Evolutionary conservation across 92 coral and sea anemone species (phyloP).

Genomic region (Isaurus tuberculatus): DNA sequence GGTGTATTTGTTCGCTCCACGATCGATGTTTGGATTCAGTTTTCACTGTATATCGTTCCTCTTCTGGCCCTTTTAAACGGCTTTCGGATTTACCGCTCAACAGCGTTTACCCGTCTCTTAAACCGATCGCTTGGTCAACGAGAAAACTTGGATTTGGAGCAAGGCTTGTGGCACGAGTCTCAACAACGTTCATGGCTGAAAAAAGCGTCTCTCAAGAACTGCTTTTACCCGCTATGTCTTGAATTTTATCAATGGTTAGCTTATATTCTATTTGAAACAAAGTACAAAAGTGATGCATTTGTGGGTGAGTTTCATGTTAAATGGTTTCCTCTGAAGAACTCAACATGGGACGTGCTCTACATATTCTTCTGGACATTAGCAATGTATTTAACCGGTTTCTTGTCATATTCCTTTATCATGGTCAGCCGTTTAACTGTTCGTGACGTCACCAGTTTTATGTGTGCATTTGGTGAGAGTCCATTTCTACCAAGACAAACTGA

Average conservation of each 20-base stretch:
- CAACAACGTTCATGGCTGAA: slow-evolving; percentile 75
- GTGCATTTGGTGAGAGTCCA: slow-evolving; percentile 85
- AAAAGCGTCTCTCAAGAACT: slow-evolving; percentile 77
- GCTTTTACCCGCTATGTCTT: slow-evolving; percentile 79
- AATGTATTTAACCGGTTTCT: slow-evolving; percentile 84
- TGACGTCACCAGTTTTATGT: slow-evolving; percentile 86
- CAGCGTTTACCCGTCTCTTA: slow-evolving; percentile 70
- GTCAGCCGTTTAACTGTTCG: slow-evolving; percentile 78
- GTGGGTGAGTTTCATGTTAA: slow-evolving; percentile 59
- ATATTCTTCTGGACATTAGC: slow-evolving; percentile 82
- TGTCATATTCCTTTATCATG: slow-evolving; percentile 83
- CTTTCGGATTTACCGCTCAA: slow-evolving; percentile 69
- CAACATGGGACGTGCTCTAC: slow-evolving; percentile 74
- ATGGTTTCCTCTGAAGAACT: slow-evolving; percentile 50
- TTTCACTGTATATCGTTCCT: slow-evolving; percentile 91
- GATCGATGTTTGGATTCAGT: slow-evolving; percentile 93
- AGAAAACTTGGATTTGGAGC: slow-evolving; percentile 54
- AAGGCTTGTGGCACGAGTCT: slow-evolving; percentile 74
- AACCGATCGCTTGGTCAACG: slow-evolving; percentile 63
- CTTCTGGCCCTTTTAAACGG: slow-evolving; percentile 79
- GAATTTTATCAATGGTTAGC: slow-evolving; percentile 90
- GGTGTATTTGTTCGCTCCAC: slow-evolving; percentile 93
- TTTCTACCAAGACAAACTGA: slow-evolving; percentile 62
- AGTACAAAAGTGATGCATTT: slow-evolving; percentile 58
- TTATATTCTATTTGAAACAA: slow-evolving; percentile 66